These are phyloP conservation scores for Hephaestus fuliginosus DNA, from an alignment of 2,797 vertebrate genomes.

Conservation along the genomic window DNA sequence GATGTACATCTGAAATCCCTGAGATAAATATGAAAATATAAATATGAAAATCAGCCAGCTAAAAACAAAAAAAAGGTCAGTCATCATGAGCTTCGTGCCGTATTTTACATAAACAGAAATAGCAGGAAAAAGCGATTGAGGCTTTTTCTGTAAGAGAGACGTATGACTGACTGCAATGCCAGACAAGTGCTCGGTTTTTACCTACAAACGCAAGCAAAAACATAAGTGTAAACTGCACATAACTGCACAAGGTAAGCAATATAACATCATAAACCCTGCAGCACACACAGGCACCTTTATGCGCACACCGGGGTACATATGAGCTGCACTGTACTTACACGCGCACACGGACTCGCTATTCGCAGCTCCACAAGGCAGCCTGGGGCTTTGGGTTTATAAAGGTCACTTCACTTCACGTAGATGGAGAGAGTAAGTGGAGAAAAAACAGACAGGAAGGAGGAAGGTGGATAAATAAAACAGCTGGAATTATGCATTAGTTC, in stretches of 20 bases:
- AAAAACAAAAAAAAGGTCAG: conserved; percentile 11
- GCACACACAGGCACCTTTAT: neutral
- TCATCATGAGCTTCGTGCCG: neutral
- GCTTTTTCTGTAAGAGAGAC: neutral
- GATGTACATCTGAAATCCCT: conserved; percentile 31
- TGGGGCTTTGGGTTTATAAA: conserved; percentile 38
- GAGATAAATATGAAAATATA: conserved; percentile 45
- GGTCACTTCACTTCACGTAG: conserved; percentile 45
- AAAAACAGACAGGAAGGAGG: conserved; percentile 21
- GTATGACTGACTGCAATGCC: neutral
- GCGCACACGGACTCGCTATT: conserved; percentile 28
- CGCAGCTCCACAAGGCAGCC: conserved; percentile 37
- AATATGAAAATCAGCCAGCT: too few relatives aligned
- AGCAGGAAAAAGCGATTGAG: conserved; percentile 22
- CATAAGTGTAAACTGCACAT: neutral
- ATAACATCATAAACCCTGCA: neutral
- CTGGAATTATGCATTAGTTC: conserved; percentile 25
- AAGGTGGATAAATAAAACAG: conserved; percentile 28
- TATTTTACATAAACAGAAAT: conserved; percentile 30
- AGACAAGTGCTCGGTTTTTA: neutral
- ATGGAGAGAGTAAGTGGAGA: conserved; percentile 13
- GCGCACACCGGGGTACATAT: conserved; percentile 1
- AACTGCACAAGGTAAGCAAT: neutral
- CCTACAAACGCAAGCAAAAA: neutral
- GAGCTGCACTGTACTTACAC: neutral